Evolutionary conservation across 1,140 invertebrate species (phyloP).

Genomic region (Drosophila erecta): DNA sequence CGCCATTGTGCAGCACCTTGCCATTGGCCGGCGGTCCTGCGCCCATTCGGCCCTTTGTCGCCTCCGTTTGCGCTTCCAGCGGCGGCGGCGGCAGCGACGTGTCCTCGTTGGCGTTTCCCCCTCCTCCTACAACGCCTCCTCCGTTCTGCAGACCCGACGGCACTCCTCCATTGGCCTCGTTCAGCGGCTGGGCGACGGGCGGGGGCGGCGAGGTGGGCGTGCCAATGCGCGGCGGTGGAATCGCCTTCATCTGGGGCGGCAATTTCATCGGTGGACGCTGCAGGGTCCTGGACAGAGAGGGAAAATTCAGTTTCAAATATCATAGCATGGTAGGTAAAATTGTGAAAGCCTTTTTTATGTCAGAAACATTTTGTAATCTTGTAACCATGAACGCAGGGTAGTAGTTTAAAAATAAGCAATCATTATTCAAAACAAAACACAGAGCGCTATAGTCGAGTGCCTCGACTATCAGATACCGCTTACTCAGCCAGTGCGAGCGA

Average conservation of each 20-base stretch:
- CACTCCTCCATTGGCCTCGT: conserved; percentile 26
- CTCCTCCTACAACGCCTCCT: conserved; percentile 14
- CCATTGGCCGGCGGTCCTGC: conserved; percentile 42
- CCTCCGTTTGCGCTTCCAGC: conserved; percentile 49
- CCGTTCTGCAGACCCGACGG: conserved; percentile 52
- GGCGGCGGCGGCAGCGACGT: conserved; percentile 75
- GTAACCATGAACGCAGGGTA: background rate
- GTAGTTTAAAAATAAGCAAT: too few relatives aligned
- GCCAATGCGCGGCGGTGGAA: conserved; percentile 83
- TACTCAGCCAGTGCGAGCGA: too few relatives aligned
- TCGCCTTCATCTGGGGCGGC: conserved; percentile 84
- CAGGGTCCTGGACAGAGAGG: conserved; percentile 60
- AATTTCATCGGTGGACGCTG: conserved; percentile 83
- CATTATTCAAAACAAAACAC: too few relatives aligned
- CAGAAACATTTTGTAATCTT: background rate
- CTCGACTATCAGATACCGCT: too few relatives aligned
- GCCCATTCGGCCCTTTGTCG: conserved; percentile 47
- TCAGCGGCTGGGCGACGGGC: conserved; percentile 44
- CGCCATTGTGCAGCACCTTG: conserved; percentile 60
- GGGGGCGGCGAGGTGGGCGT: conserved; percentile 80
- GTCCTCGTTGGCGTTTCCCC: conserved; percentile 53
- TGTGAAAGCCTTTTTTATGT: background rate
- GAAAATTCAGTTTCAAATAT: background rate
- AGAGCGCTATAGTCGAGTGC: too few relatives aligned
- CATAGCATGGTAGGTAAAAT: background rate